Percentiles rank a stretch among this genome's conserved stretches.
phyloP scores from a whole-genome alignment of 53 echinoderm and acorn worm species.

The Paelopatides confundens region DNA sequence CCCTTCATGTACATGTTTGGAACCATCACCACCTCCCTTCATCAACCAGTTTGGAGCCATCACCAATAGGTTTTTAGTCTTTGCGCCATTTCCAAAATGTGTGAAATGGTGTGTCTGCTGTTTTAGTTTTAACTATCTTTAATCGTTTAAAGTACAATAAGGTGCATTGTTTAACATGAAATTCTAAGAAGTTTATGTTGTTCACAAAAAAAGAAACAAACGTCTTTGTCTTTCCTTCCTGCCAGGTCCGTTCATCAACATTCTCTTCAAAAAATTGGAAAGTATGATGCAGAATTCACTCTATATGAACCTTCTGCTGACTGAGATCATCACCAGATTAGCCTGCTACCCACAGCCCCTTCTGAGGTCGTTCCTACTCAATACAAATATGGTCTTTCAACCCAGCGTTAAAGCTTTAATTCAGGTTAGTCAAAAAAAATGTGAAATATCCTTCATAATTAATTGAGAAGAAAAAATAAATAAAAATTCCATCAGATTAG shows the following conservation, averaged over 20 bases:
- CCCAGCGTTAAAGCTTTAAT: slow-evolving; percentile 90
- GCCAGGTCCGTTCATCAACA: slow-evolving; percentile 92
- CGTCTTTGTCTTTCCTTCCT: background rate
- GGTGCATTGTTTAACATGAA: too few species aligned
- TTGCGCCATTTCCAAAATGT: too few species aligned
- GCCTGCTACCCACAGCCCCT: slow-evolving; percentile 97
- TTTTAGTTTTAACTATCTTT: too few species aligned
- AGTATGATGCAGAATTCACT: slow-evolving; percentile 95
- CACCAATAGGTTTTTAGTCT: too few species aligned
- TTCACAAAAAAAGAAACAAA: too few species aligned
- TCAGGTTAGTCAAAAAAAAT: slow-evolving; percentile 67
- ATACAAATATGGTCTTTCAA: slow-evolving; percentile 97
- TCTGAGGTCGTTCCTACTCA: slow-evolving; percentile 92
- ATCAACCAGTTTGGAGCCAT: too few species aligned
- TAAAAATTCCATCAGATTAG: background rate
- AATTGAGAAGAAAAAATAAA: background rate
- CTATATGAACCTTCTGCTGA: slow-evolving; percentile 93
- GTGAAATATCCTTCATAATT: too few species aligned
- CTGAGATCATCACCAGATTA: slow-evolving; percentile 85
- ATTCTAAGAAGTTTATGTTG: too few species aligned
- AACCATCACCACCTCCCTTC: too few species aligned
- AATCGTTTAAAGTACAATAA: too few species aligned
- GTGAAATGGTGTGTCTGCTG: too few species aligned
- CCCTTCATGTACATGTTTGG: too few species aligned
- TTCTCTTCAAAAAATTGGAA: slow-evolving; percentile 87